These are phyloP conservation scores for Sesamia inferens DNA, from an alignment of 2,888 invertebrate genomes.

Conservation along the genomic window DNA sequence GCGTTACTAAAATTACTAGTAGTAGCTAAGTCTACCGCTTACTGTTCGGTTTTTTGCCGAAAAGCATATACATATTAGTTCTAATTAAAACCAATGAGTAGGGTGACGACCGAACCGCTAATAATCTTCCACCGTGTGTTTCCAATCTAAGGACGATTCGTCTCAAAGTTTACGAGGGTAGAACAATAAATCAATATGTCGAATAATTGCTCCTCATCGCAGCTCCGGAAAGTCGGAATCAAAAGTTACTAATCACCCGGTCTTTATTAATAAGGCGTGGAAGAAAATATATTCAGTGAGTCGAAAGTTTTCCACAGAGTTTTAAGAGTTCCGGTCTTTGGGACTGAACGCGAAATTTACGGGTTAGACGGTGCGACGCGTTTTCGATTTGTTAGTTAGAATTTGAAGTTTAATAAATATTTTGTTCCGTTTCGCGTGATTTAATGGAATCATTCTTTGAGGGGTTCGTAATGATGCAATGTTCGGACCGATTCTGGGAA, in stretches of 20 bases:
- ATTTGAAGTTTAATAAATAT: conserved; percentile 60
- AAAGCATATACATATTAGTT: neutral
- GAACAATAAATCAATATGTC: conserved; percentile 89
- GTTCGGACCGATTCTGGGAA: conserved; percentile 20
- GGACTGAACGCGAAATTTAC: conserved; percentile 60
- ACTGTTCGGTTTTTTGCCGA: neutral
- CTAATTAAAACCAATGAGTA: neutral
- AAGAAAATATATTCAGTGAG: conserved; percentile 71
- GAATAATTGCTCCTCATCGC: conserved; percentile 87
- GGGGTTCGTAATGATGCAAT: conserved; percentile 22
- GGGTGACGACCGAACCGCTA: neutral
- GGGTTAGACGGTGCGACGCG: conserved; percentile 60
- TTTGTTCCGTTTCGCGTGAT: conserved; percentile 55
- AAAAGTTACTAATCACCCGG: conserved; percentile 87
- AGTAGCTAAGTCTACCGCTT: neutral
- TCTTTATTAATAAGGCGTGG: conserved; percentile 83
- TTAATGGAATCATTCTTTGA: conserved; percentile 40
- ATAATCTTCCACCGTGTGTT: conserved; percentile 50
- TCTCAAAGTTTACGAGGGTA: conserved; percentile 76
- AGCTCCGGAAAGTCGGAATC: conserved; percentile 80
- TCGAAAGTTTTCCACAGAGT: conserved; percentile 67
- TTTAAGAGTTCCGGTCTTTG: conserved; percentile 68
- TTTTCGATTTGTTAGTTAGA: conserved; percentile 55
- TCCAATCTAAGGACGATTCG: conserved; percentile 64
- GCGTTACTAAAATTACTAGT: neutral